Conservation (phyloP, 2,113 vertebrate species). For the Hemichromis elongatus region DNA sequence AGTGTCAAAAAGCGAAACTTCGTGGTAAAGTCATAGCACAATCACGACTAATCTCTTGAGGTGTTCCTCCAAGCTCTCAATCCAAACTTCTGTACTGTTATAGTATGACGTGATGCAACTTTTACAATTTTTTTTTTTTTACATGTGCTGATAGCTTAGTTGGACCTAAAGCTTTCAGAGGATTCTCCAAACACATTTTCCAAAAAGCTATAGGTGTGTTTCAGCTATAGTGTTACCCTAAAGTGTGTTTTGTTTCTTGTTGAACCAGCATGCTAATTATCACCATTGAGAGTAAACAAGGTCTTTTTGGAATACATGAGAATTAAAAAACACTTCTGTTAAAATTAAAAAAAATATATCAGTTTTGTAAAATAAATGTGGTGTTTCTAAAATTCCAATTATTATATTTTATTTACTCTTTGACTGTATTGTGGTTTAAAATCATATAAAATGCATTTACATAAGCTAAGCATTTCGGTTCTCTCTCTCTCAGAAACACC, state of each 20-base stretch:
- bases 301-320: neutral
- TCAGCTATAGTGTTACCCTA: neutral
- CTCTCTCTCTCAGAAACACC: neutral
- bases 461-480: neutral
- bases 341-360: neutral
- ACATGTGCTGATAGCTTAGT: neutral
- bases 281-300: neutral
- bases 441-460: neutral
- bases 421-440: neutral
- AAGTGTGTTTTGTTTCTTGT: neutral
- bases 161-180: neutral
- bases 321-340: neutral
- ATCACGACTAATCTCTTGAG: neutral
- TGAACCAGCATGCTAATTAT: neutral
- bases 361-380: neutral
- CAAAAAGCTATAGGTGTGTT: neutral
- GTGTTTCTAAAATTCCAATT: neutral
- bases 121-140: neutral
- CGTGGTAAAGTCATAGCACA: neutral
- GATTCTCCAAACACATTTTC: neutral
- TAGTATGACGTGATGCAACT: neutral
- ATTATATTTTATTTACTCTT: neutral
- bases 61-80: neutral
- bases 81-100: neutral
- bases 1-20: conserved; percentile 8